Base-by-base conservation (phyloP, 2,888 invertebrate species). In the Cylloceria caligata region DNA sequence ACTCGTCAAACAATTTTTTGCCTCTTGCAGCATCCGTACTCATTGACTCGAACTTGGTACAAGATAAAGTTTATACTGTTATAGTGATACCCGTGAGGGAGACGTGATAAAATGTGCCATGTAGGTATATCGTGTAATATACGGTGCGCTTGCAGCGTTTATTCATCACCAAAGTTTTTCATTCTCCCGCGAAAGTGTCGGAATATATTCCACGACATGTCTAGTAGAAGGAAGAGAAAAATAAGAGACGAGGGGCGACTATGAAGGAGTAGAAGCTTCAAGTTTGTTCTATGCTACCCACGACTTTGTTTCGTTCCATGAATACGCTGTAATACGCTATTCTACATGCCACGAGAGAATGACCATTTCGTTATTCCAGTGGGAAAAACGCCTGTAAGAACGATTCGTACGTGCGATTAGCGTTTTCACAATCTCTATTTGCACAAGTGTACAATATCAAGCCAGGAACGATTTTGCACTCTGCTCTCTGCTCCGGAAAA, bases 261-360 rank as follows among this genome's bases (percentile, higher is more conserved):
- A 45, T 3, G 49, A 67, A 9, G 47, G 30, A 36, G 67, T 36
- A 47, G 49, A 34, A 68, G 49, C 34, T 52, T 68, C 47, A 80
- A 83, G 74, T 83, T 84, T 85, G 78, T 80, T 85, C 72, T 69
- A 19, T 74, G 81, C 80, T 21, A 49, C 30, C 30, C 68, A 21
- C 57, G 71, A 27, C 36, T 49, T n/a, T 19, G 11, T 47, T 39
- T 30, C 42, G 24, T 21, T 60, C 39, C 21, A 21, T n/a, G n/a
- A n/a, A n/a, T 21, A 9, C 65, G 34, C 34, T n/a, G 55, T 57
- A 30, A 57, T 30, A 5, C 16, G n/a, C 27, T 4, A 30, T 49
- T 49, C 34, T 30, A 34, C 7, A 24, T 11, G 16, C 67, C 16
- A 7, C 39, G 24, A 24, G 24, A 24, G 39, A 64, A 36, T 11